Base-by-base conservation (phyloP, 2,888 invertebrate species). In the Aplocera efformata region DNA sequence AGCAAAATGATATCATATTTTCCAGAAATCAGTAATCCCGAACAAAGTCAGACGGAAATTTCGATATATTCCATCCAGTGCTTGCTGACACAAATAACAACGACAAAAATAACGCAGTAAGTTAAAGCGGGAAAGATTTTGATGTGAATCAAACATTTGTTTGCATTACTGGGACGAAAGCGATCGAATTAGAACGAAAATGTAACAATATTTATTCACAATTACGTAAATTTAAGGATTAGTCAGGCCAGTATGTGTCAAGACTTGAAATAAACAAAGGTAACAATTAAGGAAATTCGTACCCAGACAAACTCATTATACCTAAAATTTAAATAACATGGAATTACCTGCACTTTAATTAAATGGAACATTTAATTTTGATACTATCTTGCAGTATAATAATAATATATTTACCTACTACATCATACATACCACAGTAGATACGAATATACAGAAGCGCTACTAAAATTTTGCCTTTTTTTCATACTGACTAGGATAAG, bases 31-130 rank as follows among this genome's bases (percentile, higher is more conserved):
- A 53, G 45, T 45, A 46, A 55, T 55, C 49, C 27, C 44, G 49
- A 50, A 47, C 56, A 58, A 42, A 45, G 10, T 41, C 29, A 42
- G 27, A 17, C 46, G 47, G 53, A 56, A 58, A 54, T 48, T 39
- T 48, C 42, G 33, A 48, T 41, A 48, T 41, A 41, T 28, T 38
- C 13, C 23, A 42, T 35, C 37, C 49, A 39, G 33, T 51, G 57
- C 53, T 51, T 48, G 57, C 68, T 64, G 73, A 72, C 72, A 71
- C 65, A 62, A 65, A 70, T 71, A 67, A 64, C 54, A 49, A 47
- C 49, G 65, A 62, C 70, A 68, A 64, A 72, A 71, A 72, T 71
- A 71, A 60, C 51, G 55, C 56, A 25, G 50, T 45, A 59, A 58
- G 56, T 60, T 58, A 57, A 60, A 67, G 58, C 56, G 52, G 35